These are phyloP conservation scores for Moxostoma hubbsi DNA, from an alignment of 2,797 vertebrate species.

Conservation along the genomic window DNA sequence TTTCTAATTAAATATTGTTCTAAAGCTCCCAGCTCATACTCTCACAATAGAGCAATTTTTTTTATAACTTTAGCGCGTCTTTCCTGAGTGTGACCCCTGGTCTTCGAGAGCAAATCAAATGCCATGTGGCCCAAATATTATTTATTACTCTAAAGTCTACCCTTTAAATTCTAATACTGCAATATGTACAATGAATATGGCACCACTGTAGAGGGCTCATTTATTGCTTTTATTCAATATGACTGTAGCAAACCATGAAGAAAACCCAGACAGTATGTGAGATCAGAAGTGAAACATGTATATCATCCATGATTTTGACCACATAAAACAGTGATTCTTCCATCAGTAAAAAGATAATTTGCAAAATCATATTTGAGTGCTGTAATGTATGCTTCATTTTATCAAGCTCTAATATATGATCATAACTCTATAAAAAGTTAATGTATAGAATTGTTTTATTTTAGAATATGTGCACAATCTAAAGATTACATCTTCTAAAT, in stretches of 20 bases:
- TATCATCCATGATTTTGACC: slow-evolving; percentile 6
- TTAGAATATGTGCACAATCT: not conserved
- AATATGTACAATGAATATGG: not conserved
- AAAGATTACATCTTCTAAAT: not conserved
- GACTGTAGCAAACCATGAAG: not conserved
- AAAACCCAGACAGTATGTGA: slow-evolving; percentile 8
- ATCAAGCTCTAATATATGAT: slow-evolving; percentile 4
- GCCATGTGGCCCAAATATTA: not conserved
- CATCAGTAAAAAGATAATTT: not conserved
- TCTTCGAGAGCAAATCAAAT: not conserved
- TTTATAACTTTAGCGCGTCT: not conserved
- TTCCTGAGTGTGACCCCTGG: not conserved
- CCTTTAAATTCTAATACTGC: not conserved
- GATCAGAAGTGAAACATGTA: slow-evolving; percentile 22
- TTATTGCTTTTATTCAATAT: not conserved
- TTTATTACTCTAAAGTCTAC: not conserved
- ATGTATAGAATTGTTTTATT: slow-evolving; percentile 13
- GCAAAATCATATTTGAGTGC: slow-evolving; percentile 19
- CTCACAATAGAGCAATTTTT: not conserved
- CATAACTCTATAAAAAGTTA: slow-evolving; percentile 34
- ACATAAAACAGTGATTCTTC: slow-evolving; percentile 4
- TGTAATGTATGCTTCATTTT: slow-evolving; percentile 30
- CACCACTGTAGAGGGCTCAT: not conserved
- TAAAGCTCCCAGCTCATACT: not conserved
- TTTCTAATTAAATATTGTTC: too few species aligned